A percentile compares a stretch with the other conserved stretches of the same genome.
phyloP scores from a whole-genome alignment of 2,888 invertebrate species.

The Polymixis lichenea region DNA sequence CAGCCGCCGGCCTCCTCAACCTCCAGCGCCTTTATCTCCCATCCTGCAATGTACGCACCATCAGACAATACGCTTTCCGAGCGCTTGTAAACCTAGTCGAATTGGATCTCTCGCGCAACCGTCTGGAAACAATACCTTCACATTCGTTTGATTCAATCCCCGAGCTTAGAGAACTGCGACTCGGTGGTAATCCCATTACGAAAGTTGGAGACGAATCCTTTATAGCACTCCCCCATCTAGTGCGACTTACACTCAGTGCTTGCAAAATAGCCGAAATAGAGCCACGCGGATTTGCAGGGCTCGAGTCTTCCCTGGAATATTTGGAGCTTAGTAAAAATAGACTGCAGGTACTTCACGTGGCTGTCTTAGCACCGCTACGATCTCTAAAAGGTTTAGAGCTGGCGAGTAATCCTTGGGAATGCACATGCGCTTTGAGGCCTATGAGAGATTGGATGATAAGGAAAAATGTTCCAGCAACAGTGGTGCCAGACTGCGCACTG shows the following conservation, averaged over 20 bases:
- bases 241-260: constrained; percentile 93
- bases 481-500: constrained; percentile 92
- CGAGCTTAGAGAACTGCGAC: constrained; percentile 93
- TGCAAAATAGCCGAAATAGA: constrained; percentile 93
- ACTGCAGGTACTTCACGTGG: constrained; percentile 92
- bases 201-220: constrained; percentile 93
- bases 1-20: constrained; percentile 93
- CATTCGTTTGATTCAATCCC: constrained; percentile 93
- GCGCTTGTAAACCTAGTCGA: constrained; percentile 95
- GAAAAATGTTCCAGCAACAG: constrained; percentile 93
- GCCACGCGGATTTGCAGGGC: constrained; percentile 93
- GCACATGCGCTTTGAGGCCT: constrained; percentile 94
- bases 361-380: constrained; percentile 92
- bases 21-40: constrained; percentile 95
- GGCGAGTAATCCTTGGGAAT: constrained; percentile 96
- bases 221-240: constrained; percentile 91
- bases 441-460: constrained; percentile 95
- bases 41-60: constrained; percentile 92
- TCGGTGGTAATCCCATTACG: constrained; percentile 94
- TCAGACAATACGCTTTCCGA: constrained; percentile 94
- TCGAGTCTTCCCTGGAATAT: constrained; percentile 94
- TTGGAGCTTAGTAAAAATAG: constrained; percentile 94
- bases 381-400: constrained; percentile 94
- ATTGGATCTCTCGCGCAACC: constrained; percentile 94
- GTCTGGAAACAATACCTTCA: constrained; percentile 92